A percentile compares a stretch with the other conserved stretches of the same genome.
phyloP scores from a whole-genome alignment of 2,113 vertebrate genomes.

The Scophthalmus maximus region DNA sequence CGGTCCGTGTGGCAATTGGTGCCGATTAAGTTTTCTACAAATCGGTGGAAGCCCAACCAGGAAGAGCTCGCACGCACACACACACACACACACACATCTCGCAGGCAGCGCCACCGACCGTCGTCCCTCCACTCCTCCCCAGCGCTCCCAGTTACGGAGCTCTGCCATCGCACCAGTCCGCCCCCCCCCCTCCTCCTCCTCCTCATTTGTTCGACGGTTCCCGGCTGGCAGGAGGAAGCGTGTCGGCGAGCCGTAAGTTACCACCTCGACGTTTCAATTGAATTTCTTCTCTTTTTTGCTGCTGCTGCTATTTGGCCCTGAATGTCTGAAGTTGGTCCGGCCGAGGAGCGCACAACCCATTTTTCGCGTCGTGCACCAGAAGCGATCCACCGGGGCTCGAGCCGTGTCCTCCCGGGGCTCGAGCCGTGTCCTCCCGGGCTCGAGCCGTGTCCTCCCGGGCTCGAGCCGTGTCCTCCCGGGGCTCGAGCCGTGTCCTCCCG shows the following conservation, averaged over 20 bases:
- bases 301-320: conserved; percentile 28
- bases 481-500: too few relatives aligned
- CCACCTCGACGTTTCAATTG: conserved; percentile 27
- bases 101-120: conserved; percentile 67
- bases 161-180: conserved; percentile 77
- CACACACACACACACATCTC: conserved; percentile 30
- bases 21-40: conserved; percentile 75
- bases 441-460: conserved; percentile 33
- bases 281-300: neutral
- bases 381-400: conserved; percentile 56
- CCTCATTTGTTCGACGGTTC: conserved; percentile 60
- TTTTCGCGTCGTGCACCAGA: conserved; percentile 73
- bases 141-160: conserved; percentile 74
- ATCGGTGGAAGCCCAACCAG: conserved; percentile 77
- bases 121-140: conserved; percentile 72
- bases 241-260: conserved; percentile 71
- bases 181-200: conserved; percentile 9
- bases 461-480: conserved; percentile 47
- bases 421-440: conserved; percentile 40
- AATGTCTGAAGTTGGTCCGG: conserved; percentile 74
- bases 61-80: conserved; percentile 66
- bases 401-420: conserved; percentile 42
- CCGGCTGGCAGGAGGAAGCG: conserved; percentile 60
- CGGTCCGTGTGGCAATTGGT: conserved; percentile 61
- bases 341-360: conserved; percentile 60